Conservation (phyloP, 2,113 vertebrate species). For the Nothoprocta pentlandii region DNA sequence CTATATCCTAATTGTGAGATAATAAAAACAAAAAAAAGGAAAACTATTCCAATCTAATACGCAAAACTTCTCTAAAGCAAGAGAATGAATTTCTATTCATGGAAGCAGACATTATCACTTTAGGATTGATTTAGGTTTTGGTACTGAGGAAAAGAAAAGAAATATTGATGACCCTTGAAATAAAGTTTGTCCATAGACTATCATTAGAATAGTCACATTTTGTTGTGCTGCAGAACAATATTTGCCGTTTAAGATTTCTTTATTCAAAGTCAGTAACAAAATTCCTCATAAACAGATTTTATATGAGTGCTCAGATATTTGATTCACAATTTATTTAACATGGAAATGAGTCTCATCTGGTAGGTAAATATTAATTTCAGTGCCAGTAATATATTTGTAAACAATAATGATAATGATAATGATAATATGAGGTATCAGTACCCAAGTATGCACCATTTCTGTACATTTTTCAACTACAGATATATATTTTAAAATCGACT, state of each 20-base stretch:
- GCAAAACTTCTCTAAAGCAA: neutral
- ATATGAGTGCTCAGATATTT: neutral
- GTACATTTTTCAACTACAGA: neutral
- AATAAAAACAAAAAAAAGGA: neutral
- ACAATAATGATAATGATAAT: too few species aligned
- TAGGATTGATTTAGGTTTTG: neutral
- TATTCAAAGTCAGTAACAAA: neutral
- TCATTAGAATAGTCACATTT: neutral
- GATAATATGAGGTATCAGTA: neutral
- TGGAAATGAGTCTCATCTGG: neutral
- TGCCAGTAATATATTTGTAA: neutral
- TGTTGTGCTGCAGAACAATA: neutral
- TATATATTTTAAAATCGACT: neutral
- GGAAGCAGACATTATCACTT: neutral
- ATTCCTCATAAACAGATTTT: neutral
- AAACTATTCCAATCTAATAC: neutral
- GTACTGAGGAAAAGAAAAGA: neutral
- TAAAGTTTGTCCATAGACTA: neutral
- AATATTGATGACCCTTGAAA: neutral
- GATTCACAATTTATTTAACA: neutral
- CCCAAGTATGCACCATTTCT: fast-evolving
- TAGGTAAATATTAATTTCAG: neutral
- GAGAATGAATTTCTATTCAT: neutral
- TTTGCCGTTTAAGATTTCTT: neutral
- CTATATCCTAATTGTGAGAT: neutral